Percentiles rank a stretch among this genome's conserved stretches.
These are phyloP conservation scores for Drosophila mauritiana DNA, from an alignment of 1,140 invertebrate species.

Conservation along the genomic window DNA sequence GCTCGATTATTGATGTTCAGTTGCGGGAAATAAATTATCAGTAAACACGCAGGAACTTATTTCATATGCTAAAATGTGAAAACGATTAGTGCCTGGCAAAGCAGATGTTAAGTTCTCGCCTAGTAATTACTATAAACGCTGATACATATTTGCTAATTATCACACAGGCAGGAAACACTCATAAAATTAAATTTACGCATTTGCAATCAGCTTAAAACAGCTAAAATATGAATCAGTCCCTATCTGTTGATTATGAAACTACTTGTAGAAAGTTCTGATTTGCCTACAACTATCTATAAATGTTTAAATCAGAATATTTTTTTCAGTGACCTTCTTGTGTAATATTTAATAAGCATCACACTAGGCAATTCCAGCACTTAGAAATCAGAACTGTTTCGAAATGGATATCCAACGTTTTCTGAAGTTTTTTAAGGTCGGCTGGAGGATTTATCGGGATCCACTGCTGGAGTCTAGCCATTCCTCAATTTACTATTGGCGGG, in stretches of 20 bases:
- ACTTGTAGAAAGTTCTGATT: no score
- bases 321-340: not conserved
- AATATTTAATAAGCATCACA: not conserved
- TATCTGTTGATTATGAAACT: no score
- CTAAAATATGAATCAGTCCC: no score
- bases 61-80: conserved; percentile 1
- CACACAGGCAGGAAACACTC: not conserved
- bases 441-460: not conserved
- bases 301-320: not conserved
- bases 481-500: not conserved
- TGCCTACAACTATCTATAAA: no score
- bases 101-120: conserved; percentile 28
- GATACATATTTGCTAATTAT: not conserved
- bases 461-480: not conserved
- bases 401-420: conserved; percentile 1
- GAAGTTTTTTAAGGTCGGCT: not conserved
- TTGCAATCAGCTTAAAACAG: no score
- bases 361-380: not conserved
- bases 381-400: not conserved
- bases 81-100: not conserved
- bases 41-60: not conserved
- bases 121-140: conserved; percentile 1
- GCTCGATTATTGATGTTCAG: conserved; percentile 20
- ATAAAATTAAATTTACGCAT: not conserved
- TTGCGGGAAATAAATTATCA: not conserved